Evolutionary conservation across 2,888 invertebrate genomes (phyloP), one percentile per base, ranked within the genome.

Genomic region (Poecilus cupreus): DNA sequence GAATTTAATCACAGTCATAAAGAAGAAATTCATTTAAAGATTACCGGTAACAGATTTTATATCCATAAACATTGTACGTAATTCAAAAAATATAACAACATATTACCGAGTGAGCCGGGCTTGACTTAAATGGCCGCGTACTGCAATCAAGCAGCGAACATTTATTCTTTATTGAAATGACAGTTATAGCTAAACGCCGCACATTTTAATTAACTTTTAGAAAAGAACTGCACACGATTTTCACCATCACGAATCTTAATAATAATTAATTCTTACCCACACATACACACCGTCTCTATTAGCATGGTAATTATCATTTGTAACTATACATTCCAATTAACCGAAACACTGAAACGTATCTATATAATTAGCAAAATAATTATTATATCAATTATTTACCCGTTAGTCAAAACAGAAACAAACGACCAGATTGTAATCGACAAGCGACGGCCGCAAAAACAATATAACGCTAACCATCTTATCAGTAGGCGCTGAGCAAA

Each of bases 331-430:
- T 64, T 77, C 77, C 46, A 60, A 77, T 77, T 77, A 60, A 64
- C 37, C 13, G 8, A 60, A 75, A 57, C 77, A 77, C 24, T 64
- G 60, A 77, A 77, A 77, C 24, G 39, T 64, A 77, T 77, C 22
- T 39, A 43, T 77, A 64, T 77, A 77, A 76, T 76, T 46, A 54
- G 39, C 51, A 37, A 76, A 57, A 76, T 76, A 76, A 76, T 76
- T 76, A 76, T 76, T 76, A 51, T 54, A 37, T 76, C 57, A 76
- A 54, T 76, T 76, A 76, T 75, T 76, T 76, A 16, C 57, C 37
- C 76, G 57, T 54, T 54, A 51, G 18, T 13, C 26, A 54, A 51
- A 26, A 51, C 11, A 49, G 49, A 51, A 49, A 51, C 51, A 37
- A 76, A 72, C 51, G 18, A 43, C 22, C 13, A 13, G 60, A 60